Evolutionary conservation across 2,797 vertebrate species (phyloP), one percentile per base, ranked within the genome.

Genomic region (Petrocephalus schoutedeni): DNA sequence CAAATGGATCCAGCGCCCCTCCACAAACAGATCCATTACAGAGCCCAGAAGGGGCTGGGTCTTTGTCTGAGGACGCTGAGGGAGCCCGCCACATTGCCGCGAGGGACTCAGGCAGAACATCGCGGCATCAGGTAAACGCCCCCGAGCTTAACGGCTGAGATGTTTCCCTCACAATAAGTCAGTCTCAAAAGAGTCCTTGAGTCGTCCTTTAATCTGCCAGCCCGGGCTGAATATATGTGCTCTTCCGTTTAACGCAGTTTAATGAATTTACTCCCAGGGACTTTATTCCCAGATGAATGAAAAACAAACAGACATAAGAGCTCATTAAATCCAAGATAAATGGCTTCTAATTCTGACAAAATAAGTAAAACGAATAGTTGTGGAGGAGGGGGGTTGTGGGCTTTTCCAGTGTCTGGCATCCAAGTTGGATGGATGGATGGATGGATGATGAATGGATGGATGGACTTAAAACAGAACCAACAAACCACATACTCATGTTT

Each of bases 81-180:
- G 51, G 21, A 87, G 77, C 89, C 88, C 57, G 92, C 93, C 90
- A 91, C 93, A 6, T 41, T 3, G 0, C 54, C 16, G 92, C 91
- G 88, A 91, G 92, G 91, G 93, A 28, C 49, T 54, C 21, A n/a
- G 3, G 4, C 80, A 51, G 80, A 83, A 83, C 80, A 12, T 83
- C n/a, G 3, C 49, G 28, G 49, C 80, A 83, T 54, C 41, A 83
- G 80, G 80, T 51, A 83, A 83, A 83, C 9, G n/a, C n/a, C 80
- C n/a, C 14, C 53, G 45, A 83, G 88, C 90, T 92, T 89, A 94
- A 92, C 88, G 92, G 93, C 92, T 94, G 91, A 94, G 91, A 93
- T 92, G 92, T 91, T 93, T 93, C 90, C 91, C 91, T 92, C 93
- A 91, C 80, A 88, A 90, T 88, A 64, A 90, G 90, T 89, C 45